Conservation (phyloP, 2,113 vertebrate genomes). For the Ammodytes marinus region DNA sequence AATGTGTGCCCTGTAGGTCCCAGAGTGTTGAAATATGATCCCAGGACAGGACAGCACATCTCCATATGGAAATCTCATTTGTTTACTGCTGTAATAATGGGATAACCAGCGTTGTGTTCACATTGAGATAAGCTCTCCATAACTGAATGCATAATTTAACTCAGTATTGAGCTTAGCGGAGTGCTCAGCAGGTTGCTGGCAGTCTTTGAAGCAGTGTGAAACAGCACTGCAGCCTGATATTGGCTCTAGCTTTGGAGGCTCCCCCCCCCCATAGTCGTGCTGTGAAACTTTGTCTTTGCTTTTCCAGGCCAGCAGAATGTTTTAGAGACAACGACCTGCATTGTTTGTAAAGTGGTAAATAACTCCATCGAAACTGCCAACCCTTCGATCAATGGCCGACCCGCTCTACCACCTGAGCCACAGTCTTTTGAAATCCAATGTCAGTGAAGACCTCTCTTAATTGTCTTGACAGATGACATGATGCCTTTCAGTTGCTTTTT, state of each 20-base stretch:
- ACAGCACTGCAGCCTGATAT: slow-evolving; percentile 49
- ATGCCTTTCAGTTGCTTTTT: slow-evolving; percentile 14
- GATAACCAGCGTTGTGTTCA: slow-evolving; percentile 14
- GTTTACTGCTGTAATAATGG: slow-evolving; percentile 50
- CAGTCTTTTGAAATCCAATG: neutral
- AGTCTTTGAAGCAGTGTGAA: slow-evolving; percentile 37
- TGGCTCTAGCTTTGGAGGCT: slow-evolving; percentile 47
- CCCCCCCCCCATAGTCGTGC: slow-evolving; percentile 45
- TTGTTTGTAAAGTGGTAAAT: neutral
- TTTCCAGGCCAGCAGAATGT: slow-evolving; percentile 6
- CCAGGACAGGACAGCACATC: slow-evolving; percentile 31
- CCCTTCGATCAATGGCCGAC: no score
- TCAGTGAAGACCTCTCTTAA: slow-evolving; percentile 30
- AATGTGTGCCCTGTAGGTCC: slow-evolving; percentile 41
- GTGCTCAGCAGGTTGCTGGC: slow-evolving; percentile 63
- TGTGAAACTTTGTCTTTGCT: slow-evolving; percentile 16
- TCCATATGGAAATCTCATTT: slow-evolving; percentile 56
- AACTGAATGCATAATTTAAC: slow-evolving; percentile 56
- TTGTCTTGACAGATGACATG: slow-evolving; percentile 31
- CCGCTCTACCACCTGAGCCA: no score
- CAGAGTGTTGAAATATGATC: slow-evolving; percentile 52
- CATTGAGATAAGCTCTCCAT: slow-evolving; percentile 40
- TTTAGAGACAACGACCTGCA: neutral
- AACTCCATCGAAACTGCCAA: no score
- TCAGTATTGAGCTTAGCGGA: slow-evolving; percentile 40